Percentiles rank a stretch among this genome's conserved stretches.
phyloP scores from a whole-genome alignment of 1,140 invertebrate species.

The Neuroterus valhalla region DNA sequence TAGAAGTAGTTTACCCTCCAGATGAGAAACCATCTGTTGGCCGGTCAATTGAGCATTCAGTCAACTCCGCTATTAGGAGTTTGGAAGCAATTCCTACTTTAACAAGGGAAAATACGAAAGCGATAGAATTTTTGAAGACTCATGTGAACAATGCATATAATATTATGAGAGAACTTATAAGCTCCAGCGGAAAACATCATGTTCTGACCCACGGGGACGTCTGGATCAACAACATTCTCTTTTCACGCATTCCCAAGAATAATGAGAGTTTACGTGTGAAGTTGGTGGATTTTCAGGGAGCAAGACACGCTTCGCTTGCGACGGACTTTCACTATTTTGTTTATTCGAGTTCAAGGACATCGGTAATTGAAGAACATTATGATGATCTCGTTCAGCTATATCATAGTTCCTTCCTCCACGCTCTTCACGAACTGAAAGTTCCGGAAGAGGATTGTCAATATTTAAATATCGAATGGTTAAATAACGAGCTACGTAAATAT shows the following conservation, averaged over 20 bases:
- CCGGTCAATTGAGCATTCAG: constrained; percentile 40
- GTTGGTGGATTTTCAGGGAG: constrained; percentile 69
- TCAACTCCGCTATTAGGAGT: constrained; percentile 35
- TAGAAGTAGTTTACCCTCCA: constrained; percentile 52
- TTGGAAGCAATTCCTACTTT: constrained; percentile 46
- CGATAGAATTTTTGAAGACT: constrained; percentile 29
- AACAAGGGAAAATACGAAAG: constrained; percentile 33
- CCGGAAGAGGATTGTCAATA: neutral
- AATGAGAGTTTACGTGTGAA: constrained; percentile 51
- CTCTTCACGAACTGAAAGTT: constrained; percentile 40
- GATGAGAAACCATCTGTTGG: constrained; percentile 41
- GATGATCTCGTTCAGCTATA: constrained; percentile 63
- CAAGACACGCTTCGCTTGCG: constrained; percentile 57
- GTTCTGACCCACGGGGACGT: constrained; percentile 70
- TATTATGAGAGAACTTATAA: constrained; percentile 36
- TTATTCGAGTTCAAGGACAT: constrained; percentile 60
- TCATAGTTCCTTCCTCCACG: constrained; percentile 49
- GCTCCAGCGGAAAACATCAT: constrained; percentile 48
- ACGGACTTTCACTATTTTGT: constrained; percentile 67
- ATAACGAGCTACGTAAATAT: constrained; percentile 49
- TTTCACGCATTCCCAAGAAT: constrained; percentile 51
- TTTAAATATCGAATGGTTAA: constrained; percentile 53
- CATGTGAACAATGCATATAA: constrained; percentile 36
- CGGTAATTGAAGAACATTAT: constrained; percentile 57
- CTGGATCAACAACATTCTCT: constrained; percentile 72